A percentile compares a stretch with the other conserved stretches of the same genome.
Evolutionary conservation across 2,888 invertebrate genomes (phyloP).

Genomic region (Agrypnus murinus): DNA sequence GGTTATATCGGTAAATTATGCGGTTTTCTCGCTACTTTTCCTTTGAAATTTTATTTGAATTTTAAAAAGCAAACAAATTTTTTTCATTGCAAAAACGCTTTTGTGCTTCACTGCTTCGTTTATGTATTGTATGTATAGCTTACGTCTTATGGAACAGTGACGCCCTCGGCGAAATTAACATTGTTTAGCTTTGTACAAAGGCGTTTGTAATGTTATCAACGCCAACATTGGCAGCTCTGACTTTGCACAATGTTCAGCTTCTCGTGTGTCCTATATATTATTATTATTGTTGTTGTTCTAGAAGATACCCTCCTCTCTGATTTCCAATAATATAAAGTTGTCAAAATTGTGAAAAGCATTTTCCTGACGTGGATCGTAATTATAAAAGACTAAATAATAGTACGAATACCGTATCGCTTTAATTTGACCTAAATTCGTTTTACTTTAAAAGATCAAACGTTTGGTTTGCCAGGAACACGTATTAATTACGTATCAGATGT

Average conservation of each 20-base stretch:
- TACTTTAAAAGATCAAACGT: too few species aligned
- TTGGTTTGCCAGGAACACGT: too few species aligned
- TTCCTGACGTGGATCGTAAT: conserved; percentile 9
- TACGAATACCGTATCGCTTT: neutral
- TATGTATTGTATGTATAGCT: neutral
- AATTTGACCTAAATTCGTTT: too few species aligned
- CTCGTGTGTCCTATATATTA: conserved; percentile 7
- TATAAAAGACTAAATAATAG: neutral
- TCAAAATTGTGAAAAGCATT: conserved; percentile 9
- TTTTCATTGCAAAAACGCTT: conserved; percentile 7
- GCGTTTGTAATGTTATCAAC: conserved; percentile 34
- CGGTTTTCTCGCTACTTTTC: conserved; percentile 7
- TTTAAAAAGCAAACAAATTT: conserved; percentile 25
- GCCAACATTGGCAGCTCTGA: conserved; percentile 20
- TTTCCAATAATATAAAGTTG: conserved; percentile 27
- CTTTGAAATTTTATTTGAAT: conserved; percentile 23
- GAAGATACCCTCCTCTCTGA: conserved; percentile 1
- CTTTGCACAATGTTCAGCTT: conserved; percentile 13
- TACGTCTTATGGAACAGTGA: conserved; percentile 9
- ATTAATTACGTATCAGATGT: too few species aligned
- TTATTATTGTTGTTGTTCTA: too few species aligned
- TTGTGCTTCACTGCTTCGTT: conserved; percentile 6
- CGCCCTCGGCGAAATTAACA: conserved; percentile 25
- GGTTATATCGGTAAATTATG: conserved; percentile 20
- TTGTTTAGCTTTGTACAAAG: conserved; percentile 30